Evolutionary conservation across 2,888 invertebrate species (phyloP), one percentile per base, ranked within the genome.

Genomic region (Zootermopsis nevadensis): DNA sequence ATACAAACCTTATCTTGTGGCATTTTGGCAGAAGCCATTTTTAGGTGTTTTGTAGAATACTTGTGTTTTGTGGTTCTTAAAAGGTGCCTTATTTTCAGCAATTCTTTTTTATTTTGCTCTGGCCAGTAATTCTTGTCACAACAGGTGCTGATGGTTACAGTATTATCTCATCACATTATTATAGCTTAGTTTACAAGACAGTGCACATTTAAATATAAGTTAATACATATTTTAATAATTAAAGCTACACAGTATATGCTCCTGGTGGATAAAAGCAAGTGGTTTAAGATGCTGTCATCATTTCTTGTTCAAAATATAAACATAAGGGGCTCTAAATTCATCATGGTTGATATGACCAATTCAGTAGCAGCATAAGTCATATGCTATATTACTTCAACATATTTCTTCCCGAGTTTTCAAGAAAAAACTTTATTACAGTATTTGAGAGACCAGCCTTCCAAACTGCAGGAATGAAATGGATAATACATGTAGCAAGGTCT

Each of bases 311-410:
- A 69, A 69, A 66, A 22, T 69, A 22, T 33, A 69, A 33, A 7
- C 22, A 69, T 7, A 31, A 69, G 69, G 27, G 33, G 69, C 69
- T 30, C 60, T 60, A 60, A 60, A 27, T n/a, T 60, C 19, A 30
- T 30, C 69, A 69, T 69, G 12, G 69, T 69, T 69, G 69, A 33
- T 69, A 69, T 69, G 69, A 69, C 27, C 69, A 33, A 31, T 22
- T 69, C 60, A 60, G 60, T 12, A 69, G 69, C 69, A 69, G 69
- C 69, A 69, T 69, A 69, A 30, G 10, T 69, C 30, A 69, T 22
- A 6, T 8, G 69, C 69, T 69, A 19, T 69, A 27, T 33, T 69
- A 22, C 27, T 66, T 69, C 60, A 27, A n/a, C 8, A 69, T 22
- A 33, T 69, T 69, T 69, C 2, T 33, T 60, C 27, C 15, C 6